Evolutionary conservation across 2,888 invertebrate species (phyloP).

Genomic region (Oscheius onirici): DNA sequence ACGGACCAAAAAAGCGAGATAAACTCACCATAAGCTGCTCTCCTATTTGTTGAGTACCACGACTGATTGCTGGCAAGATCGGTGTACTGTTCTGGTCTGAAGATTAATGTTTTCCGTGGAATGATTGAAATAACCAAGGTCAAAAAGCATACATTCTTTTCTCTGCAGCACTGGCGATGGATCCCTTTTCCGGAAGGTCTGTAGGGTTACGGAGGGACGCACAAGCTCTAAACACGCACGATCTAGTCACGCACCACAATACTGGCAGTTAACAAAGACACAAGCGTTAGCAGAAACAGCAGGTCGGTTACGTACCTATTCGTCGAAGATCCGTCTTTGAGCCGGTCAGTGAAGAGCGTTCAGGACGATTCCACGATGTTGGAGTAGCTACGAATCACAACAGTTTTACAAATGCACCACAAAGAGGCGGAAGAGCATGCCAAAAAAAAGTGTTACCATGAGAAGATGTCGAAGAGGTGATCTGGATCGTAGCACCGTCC

Average conservation of each 20-base stretch:
- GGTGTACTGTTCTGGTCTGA: constrained; percentile 54
- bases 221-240: constrained; percentile 56
- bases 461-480: not conserved
- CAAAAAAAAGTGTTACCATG: constrained; percentile 9
- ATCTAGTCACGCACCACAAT: constrained; percentile 2
- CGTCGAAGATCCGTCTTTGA: constrained; percentile 24
- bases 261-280: constrained; percentile 1
- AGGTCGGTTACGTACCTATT: constrained; percentile 19
- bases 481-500: constrained; percentile 24
- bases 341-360: constrained; percentile 13
- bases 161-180: constrained; percentile 64
- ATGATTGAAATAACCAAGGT: constrained; percentile 9
- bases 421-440: not conserved
- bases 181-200: constrained; percentile 58
- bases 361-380: constrained; percentile 2
- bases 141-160: constrained; percentile 57
- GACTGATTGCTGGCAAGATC: constrained; percentile 52
- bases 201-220: constrained; percentile 49
- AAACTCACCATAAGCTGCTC: constrained; percentile 30
- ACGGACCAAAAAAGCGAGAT: not conserved
- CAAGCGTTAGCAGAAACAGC: constrained; percentile 10
- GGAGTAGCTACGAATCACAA: constrained; percentile 16
- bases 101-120: constrained; percentile 22
- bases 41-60: constrained; percentile 31
- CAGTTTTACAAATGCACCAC: constrained; percentile 2